These are phyloP conservation scores for Caerostris darwini DNA, from an alignment of 1,140 invertebrate species.

Conservation along the genomic window DNA sequence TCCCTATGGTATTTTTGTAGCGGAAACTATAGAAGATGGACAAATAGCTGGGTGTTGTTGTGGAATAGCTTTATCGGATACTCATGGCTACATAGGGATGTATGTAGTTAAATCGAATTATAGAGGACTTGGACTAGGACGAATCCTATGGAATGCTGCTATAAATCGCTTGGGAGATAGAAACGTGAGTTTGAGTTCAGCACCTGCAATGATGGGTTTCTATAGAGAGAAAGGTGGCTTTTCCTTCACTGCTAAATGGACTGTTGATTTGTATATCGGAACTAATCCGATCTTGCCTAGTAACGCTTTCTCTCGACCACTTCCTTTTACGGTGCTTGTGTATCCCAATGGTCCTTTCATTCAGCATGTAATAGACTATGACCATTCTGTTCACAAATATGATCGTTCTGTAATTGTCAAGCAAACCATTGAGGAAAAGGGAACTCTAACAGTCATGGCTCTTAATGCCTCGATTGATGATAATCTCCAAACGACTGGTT, in stretches of 20 bases:
- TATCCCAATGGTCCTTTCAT: conserved; percentile 41
- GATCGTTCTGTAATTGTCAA: conserved; percentile 76
- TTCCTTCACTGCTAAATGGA: conserved; percentile 72
- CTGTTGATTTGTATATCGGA: conserved; percentile 77
- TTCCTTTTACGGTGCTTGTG: conserved; percentile 51
- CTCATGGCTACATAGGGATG: conserved; percentile 79
- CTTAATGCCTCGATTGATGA: not conserved
- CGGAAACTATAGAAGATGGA: conserved; percentile 57
- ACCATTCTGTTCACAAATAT: conserved; percentile 75
- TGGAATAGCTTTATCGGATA: conserved; percentile 77
- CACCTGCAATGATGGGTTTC: conserved; percentile 69
- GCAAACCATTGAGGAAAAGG: conserved; percentile 70
- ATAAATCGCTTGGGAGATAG: conserved; percentile 77
- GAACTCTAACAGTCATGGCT: conserved; percentile 71
- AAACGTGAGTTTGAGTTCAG: conserved; percentile 78
- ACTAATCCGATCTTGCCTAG: not conserved
- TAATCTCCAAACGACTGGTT: conserved; percentile 67
- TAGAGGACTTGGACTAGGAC: conserved; percentile 78
- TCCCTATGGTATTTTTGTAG: conserved; percentile 78
- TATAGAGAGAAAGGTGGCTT: conserved; percentile 78
- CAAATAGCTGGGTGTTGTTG: conserved; percentile 78
- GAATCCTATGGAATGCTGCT: conserved; percentile 78
- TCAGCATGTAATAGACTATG: conserved; percentile 77
- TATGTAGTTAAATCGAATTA: conserved; percentile 77
- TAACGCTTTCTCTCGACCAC: conserved; percentile 33